Base-by-base conservation (phyloP, 1,140 invertebrate species). In the Propsilocerus akamusi region DNA sequence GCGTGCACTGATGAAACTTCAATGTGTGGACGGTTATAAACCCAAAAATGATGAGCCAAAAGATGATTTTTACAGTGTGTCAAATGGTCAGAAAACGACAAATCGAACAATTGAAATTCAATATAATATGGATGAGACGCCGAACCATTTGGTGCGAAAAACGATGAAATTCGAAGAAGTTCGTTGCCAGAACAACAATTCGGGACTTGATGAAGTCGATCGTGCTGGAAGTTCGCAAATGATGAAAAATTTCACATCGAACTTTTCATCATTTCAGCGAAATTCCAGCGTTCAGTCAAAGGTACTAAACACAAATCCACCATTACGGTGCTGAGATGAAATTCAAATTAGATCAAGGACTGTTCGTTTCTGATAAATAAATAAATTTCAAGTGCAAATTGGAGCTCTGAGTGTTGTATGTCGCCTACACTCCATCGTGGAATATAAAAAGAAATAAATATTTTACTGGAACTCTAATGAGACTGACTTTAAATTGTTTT, bases 321-420 rank as follows among this genome's bases (percentile, higher is more conserved):
- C 17, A 41, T 20, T 8, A 41, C 22, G 14, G 28, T 8, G 28
- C 28, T 30, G 11, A n/a, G 14, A 30, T 30, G 28, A 30, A 41
- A 41, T 41, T 17, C n/a, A 41, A 41, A 41, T 17, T 41, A 20
- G 34, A 41, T 41, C 34, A 41, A 41, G 34, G 34, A 41, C 34
- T 20, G 5, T 30, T 7, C n/a, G n/a, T n/a, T n/a, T n/a, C n/a
- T n/a, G n/a, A n/a, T n/a, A 41, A 17, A 17, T 8, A 20, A 41
- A 41, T 20, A 41, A 20, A 17, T 41, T 41, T 41, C 34, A 41
- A 41, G 34, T 41, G 34, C n/a, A n/a, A n/a, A n/a, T n/a, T n/a
- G n/a, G n/a, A n/a, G n/a, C n/a, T n/a, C n/a, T n/a, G n/a, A n/a
- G n/a, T n/a, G n/a, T n/a, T n/a, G n/a, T n/a, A n/a, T n/a, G n/a